Base-by-base conservation (phyloP, 2,797 vertebrate species). In the Gymnopithys bicolor region DNA sequence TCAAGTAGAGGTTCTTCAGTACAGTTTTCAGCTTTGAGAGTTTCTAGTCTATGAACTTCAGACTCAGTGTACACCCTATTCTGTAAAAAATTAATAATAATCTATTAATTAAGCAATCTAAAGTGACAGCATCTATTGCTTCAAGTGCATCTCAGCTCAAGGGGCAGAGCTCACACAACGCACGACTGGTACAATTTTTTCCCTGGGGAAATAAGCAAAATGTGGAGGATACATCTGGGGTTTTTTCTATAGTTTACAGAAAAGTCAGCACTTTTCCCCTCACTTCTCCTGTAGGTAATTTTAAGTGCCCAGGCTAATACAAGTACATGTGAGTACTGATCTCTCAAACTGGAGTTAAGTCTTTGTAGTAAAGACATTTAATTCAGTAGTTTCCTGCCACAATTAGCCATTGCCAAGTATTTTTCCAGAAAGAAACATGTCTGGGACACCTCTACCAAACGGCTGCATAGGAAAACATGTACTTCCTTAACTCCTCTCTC, bases 21-120 rank as follows among this genome's bases (percentile, higher is more conserved):
- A 46, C 28, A 6, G 13, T 23, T 84, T 86, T 91, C 87, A 84
- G 93, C 64, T 93, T 56, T 51, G 63, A 63, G 12, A 64, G 76
- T 91, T 92, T 87, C 93, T 67, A 41, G 70, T 74, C 28, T 86
- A 32, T 75, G 63, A 78, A n/a, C 52, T 74, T 80, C 77, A 83
- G 55, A 28, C 58, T 93, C 84, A 5, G 81, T 37, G 63, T 73
- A 39, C 63, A 94, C 70, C 39, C 66, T 87, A 24, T 35, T 92
- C 97, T 97, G 91, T 78, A 96, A 94, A 41, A 92, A 95, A 70
- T 67, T 18, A 73, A 41, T 55, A 88, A 45, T 35, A 25, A 67
- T 39, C 56, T 90, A 39, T 95, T 91, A 95, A 73, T 67, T 27
- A 80, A 49, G 32, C 41, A 68, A 19, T 76, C 39, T 24, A 16